Percentiles rank a stretch among this genome's conserved stretches.
Evolutionary conservation across 2,888 invertebrate genomes (phyloP).

Genomic region (Julus scanicus): DNA sequence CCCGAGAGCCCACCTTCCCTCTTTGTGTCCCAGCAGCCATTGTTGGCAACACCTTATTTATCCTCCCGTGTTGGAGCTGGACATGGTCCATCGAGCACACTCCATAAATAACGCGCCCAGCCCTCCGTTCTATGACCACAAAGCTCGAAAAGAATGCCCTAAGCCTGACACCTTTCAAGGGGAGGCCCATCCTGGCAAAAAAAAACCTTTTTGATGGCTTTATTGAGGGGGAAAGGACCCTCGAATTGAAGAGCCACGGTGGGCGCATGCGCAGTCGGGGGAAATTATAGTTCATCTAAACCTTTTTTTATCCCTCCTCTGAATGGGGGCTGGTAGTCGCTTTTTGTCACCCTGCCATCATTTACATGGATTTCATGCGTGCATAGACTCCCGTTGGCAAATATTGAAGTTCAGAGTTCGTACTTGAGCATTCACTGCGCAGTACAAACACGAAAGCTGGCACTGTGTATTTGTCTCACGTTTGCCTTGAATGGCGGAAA

Average conservation of each 20-base stretch:
- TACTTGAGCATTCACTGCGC: neutral
- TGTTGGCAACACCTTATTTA: constrained; percentile 27
- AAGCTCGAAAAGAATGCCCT: constrained; percentile 6
- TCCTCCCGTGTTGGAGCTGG: constrained; percentile 1
- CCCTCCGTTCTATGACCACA: neutral
- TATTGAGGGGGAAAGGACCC: constrained; percentile 39
- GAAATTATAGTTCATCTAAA: neutral
- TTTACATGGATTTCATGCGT: neutral
- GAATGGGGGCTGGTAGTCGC: neutral
- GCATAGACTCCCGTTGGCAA: neutral
- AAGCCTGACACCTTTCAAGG: constrained; percentile 28
- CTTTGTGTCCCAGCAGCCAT: neutral
- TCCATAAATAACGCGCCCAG: constrained; percentile 39
- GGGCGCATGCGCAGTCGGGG: neutral
- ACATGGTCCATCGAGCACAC: constrained; percentile 21
- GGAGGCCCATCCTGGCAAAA: constrained; percentile 28
- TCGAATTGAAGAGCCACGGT: neutral
- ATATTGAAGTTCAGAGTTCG: neutral
- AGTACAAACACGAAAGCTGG: neutral
- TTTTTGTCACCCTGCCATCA: neutral
- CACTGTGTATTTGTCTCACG: too few species aligned
- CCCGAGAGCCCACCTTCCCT: neutral
- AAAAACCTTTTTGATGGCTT: constrained; percentile 37
- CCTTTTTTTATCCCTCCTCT: neutral
- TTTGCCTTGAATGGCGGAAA: too few species aligned